Conservation (phyloP, 2,797 vertebrate species). For the Esox masquinongy region DNA sequence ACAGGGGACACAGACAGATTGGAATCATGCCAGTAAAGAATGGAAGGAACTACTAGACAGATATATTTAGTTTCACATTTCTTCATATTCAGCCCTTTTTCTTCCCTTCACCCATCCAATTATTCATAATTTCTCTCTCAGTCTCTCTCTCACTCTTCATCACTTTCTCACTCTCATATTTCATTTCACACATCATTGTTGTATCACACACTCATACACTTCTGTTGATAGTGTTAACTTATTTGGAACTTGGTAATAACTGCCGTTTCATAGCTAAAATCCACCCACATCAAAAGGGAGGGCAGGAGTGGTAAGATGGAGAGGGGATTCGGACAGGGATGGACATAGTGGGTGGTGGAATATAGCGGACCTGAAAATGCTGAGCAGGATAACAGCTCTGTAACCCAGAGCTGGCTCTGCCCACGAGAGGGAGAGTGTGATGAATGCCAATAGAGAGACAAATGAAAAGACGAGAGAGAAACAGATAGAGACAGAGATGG, state of each 20-base stretch:
- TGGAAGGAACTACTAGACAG: too few species aligned
- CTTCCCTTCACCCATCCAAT: not conserved
- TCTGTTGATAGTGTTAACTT: conserved; percentile 2
- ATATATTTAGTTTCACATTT: not conserved
- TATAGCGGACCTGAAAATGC: not conserved
- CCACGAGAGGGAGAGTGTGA: too few species aligned
- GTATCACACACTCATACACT: not conserved
- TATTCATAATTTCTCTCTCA: not conserved
- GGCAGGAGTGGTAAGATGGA: not conserved
- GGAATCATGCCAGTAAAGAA: not conserved
- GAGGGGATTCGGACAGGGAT: not conserved
- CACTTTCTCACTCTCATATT: not conserved
- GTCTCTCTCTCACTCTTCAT: not conserved
- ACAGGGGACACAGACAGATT: not conserved
- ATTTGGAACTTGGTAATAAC: not conserved
- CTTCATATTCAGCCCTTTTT: not conserved
- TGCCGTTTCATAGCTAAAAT: conserved; percentile 2
- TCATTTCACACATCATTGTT: not conserved
- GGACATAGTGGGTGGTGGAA: conserved; percentile 1
- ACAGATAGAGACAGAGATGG: too few species aligned
- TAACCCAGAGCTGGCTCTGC: not conserved
- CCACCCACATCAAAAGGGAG: conserved; percentile 11
- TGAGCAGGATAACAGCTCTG: not conserved
- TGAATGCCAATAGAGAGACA: not conserved
- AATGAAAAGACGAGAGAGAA: not conserved